Evolutionary conservation across 1,140 invertebrate genomes (phyloP).

Genomic region (Eupristina koningsbergeri): DNA sequence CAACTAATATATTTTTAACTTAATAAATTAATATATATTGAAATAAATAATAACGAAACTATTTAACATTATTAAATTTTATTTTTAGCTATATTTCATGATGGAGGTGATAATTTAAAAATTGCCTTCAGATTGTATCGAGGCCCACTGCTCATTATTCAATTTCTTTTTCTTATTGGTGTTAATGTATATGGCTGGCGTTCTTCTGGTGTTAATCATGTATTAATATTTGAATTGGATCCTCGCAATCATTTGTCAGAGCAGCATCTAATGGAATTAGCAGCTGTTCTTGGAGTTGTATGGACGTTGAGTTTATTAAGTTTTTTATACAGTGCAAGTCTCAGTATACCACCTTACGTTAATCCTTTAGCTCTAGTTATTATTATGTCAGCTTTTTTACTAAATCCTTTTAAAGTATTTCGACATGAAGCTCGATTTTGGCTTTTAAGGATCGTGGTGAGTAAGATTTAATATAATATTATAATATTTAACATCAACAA

Average conservation of each 20-base stretch:
- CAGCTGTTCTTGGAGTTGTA: conserved; percentile 94
- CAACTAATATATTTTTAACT: too few species aligned
- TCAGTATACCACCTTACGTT: conserved; percentile 93
- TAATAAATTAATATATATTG: too few species aligned
- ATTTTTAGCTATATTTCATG: conserved; percentile 80
- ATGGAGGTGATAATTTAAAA: conserved; percentile 82
- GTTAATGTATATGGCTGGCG: conserved; percentile 99
- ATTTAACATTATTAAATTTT: conserved; percentile 6
- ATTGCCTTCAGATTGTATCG: conserved; percentile 91
- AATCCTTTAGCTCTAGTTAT: conserved; percentile 90
- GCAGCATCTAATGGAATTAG: conserved; percentile 97
- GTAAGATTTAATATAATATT: conserved; percentile 55
- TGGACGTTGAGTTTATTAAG: conserved; percentile 91
- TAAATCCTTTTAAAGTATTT: conserved; percentile 95
- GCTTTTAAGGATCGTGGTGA: conserved; percentile 83
- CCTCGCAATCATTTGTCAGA: conserved; percentile 96
- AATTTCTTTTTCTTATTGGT: conserved; percentile 96
- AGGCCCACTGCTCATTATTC: conserved; percentile 91
- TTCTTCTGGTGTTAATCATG: conserved; percentile 98
- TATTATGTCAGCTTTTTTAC: conserved; percentile 90
- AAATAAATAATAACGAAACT: too few species aligned
- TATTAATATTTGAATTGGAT: conserved; percentile 98
- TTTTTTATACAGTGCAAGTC: conserved; percentile 86
- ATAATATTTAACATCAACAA: too few species aligned
- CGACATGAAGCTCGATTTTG: conserved; percentile 92